A percentile compares a stretch with the other conserved stretches of the same genome.
These are phyloP conservation scores for Cerastis leucographa DNA, from an alignment of 2,888 invertebrate genomes.

Conservation along the genomic window DNA sequence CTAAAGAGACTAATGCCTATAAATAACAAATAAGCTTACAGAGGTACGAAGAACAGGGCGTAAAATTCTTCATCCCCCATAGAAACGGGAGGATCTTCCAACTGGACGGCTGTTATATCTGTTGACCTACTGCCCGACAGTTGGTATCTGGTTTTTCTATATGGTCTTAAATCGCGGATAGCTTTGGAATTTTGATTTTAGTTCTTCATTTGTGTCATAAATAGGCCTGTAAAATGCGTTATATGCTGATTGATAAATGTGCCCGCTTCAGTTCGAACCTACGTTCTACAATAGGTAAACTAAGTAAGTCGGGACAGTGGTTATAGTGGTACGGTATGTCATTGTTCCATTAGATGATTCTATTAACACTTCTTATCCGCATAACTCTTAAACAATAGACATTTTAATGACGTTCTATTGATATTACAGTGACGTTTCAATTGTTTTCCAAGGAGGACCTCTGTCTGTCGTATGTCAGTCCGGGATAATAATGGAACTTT, in stretches of 20 bases:
- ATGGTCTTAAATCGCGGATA: too few relatives aligned
- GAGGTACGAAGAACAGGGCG: not conserved
- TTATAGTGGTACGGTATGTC: not conserved
- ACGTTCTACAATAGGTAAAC: not conserved
- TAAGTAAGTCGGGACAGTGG: not conserved
- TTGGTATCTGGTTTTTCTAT: not conserved
- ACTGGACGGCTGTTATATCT: not conserved
- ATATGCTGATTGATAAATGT: not conserved
- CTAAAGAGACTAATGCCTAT: too few relatives aligned
- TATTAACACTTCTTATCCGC: not conserved
- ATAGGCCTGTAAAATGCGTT: not conserved
- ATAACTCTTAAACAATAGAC: conserved; percentile 11
- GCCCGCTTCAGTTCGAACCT: not conserved
- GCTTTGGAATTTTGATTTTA: not conserved
- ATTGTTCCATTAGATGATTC: not conserved
- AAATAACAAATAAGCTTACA: too few relatives aligned
- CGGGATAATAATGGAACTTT: not conserved
- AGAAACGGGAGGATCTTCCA: not conserved
- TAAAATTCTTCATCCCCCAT: not conserved
- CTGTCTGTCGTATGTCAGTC: conserved; percentile 24
- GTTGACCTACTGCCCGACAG: not conserved
- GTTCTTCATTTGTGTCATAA: not conserved
- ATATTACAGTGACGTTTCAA: not conserved
- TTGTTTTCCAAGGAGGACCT: not conserved
- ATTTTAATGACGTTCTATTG: not conserved